Evolutionary conservation across 1,140 invertebrate genomes (phyloP).

Genomic region (Heliothis subflexa): DNA sequence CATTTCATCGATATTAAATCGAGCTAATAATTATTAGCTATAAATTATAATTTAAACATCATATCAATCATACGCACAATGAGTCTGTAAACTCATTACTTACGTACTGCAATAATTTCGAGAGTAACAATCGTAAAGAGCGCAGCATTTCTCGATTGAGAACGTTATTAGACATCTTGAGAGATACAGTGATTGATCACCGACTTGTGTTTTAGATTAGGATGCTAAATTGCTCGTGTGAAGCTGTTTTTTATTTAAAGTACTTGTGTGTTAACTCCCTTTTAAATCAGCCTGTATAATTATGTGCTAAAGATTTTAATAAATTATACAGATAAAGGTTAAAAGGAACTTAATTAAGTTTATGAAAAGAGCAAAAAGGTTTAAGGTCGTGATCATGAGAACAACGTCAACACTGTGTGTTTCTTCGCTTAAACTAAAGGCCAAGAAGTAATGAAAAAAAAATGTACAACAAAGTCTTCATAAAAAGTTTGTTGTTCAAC

Average conservation of each 20-base stretch:
- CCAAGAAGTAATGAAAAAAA: too few species aligned
- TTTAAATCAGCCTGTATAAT: background rate
- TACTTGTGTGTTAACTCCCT: background rate
- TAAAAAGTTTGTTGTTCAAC: constrained; percentile 2
- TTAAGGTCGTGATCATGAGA: background rate
- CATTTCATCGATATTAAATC: too few species aligned
- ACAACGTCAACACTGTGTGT: background rate
- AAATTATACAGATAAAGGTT: background rate
- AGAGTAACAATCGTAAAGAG: background rate
- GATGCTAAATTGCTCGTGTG: too few species aligned
- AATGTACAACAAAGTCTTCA: too few species aligned
- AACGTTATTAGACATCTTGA: constrained; percentile 27
- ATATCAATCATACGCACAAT: too few species aligned
- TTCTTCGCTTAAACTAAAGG: constrained; percentile 6
- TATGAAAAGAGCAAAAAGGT: background rate
- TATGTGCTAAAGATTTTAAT: background rate
- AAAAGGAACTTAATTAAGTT: too few species aligned
- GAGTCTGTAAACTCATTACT: background rate
- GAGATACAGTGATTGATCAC: constrained; percentile 17
- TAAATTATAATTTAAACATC: too few species aligned
- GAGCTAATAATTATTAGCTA: too few species aligned
- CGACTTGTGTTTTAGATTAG: background rate
- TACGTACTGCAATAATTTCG: background rate
- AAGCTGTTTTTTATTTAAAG: too few species aligned
- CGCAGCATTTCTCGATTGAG: constrained; percentile 13